Evolutionary conservation across 1,140 invertebrate genomes (phyloP).

Genomic region (Drosophila mojavensis): DNA sequence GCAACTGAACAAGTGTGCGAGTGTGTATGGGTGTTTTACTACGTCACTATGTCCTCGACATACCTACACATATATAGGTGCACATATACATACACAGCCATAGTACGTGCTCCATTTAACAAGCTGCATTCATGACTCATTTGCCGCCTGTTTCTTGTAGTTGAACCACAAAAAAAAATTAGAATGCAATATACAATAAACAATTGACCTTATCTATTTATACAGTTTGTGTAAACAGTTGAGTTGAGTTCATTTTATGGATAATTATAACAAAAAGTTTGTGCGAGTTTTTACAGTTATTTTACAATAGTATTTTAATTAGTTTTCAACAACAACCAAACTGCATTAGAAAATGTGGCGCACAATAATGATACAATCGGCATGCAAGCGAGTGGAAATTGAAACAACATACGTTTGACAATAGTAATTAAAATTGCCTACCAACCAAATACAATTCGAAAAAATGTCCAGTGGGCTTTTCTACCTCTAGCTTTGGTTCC

Average conservation of each 20-base stretch:
- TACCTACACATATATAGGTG: conserved; percentile 20
- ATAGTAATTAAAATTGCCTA: no score
- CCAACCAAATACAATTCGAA: no score
- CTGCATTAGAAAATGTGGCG: no score
- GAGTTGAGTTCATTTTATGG: background rate
- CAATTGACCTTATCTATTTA: background rate
- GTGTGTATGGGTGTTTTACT: conserved; percentile 48
- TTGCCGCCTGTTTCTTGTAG: background rate
- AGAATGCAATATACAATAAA: background rate
- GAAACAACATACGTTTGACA: background rate
- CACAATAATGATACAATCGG: background rate
- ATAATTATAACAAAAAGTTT: background rate
- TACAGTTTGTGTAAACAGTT: background rate
- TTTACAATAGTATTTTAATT: background rate
- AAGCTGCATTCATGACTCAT: conserved; percentile 6
- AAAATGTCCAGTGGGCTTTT: no score
- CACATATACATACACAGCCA: background rate
- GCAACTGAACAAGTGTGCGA: conserved; percentile 40
- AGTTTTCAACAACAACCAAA: background rate
- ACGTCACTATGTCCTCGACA: conserved; percentile 63
- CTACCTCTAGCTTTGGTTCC: no score
- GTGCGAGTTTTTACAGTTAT: background rate
- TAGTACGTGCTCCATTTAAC: background rate
- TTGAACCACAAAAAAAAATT: background rate
- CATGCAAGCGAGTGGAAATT: background rate